These are phyloP conservation scores for Alauda arvensis DNA, from an alignment of 2,797 vertebrate genomes.

Conservation along the genomic window DNA sequence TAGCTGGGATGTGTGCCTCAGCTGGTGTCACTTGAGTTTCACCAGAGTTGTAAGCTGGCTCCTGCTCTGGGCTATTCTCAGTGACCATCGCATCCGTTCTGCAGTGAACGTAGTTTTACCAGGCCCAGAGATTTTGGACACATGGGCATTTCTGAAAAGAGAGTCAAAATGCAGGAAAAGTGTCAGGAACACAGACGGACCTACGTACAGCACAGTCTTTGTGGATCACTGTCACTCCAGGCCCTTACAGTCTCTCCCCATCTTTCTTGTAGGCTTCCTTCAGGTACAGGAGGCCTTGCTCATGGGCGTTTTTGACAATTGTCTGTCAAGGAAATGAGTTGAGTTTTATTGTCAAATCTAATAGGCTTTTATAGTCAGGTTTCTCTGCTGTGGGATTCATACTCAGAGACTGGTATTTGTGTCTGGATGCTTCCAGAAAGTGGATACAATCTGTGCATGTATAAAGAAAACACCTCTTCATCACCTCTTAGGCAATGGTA, in stretches of 20 bases:
- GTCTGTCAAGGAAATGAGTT: neutral
- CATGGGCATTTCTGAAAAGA: neutral
- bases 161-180: neutral
- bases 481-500: neutral
- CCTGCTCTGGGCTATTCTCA: neutral
- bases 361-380: neutral
- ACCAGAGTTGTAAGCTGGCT: neutral
- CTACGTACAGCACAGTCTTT: neutral
- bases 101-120: neutral
- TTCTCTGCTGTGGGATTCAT: neutral
- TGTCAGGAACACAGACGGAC: neutral
- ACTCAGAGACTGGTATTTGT: neutral
- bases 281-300: neutral
- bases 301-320: neutral
- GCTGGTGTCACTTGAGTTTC: neutral
- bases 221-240: neutral
- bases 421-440: neutral
- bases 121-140: neutral
- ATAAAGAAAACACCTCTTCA: neutral
- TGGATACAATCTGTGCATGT: neutral
- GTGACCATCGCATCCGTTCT: neutral
- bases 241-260: neutral
- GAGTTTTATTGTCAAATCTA: neutral
- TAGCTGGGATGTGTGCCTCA: neutral
- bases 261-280: neutral